phyloP scores from a whole-genome alignment of 2,888 invertebrate genomes.

The Trissonchulus sp. region DNA sequence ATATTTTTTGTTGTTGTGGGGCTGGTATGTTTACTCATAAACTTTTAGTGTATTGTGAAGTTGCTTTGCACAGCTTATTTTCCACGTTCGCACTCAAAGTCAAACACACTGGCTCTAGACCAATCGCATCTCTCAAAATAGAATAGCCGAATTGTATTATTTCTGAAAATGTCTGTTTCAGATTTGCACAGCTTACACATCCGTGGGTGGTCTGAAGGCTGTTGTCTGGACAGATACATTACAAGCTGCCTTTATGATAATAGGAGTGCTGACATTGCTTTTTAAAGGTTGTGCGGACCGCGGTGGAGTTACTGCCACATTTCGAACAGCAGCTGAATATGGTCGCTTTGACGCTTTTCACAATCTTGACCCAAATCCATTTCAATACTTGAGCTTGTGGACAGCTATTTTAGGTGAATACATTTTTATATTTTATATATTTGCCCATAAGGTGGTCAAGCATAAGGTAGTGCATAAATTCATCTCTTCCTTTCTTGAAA shows the following conservation, averaged over 20 bases:
- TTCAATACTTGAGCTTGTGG: slow-evolving; percentile 17
- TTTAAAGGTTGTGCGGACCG: slow-evolving; percentile 16
- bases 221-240: slow-evolving; percentile 40
- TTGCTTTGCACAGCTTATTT: too few species aligned
- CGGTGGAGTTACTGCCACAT: neutral
- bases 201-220: slow-evolving; percentile 40
- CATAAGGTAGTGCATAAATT: too few species aligned
- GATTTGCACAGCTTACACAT: slow-evolving; percentile 39
- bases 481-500: too few species aligned
- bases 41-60: too few species aligned
- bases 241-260: slow-evolving; percentile 38
- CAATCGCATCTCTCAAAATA: too few species aligned
- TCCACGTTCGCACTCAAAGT: too few species aligned
- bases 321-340: neutral
- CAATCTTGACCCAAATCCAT: slow-evolving; percentile 23
- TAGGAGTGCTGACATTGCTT: slow-evolving; percentile 25
- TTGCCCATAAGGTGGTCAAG: too few species aligned
- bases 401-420: slow-evolving; percentile 19
- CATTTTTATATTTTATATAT: too few species aligned
- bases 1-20: slow-evolving; percentile 32
- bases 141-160: too few species aligned
- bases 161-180: too few species aligned
- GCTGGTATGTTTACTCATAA: too few species aligned
- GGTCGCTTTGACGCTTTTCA: slow-evolving; percentile 11
- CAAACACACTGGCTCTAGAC: too few species aligned